Percentiles rank a stretch among this genome's conserved stretches.
Conservation (phyloP, 1,140 invertebrate species). For the Drosophila lini region DNA sequence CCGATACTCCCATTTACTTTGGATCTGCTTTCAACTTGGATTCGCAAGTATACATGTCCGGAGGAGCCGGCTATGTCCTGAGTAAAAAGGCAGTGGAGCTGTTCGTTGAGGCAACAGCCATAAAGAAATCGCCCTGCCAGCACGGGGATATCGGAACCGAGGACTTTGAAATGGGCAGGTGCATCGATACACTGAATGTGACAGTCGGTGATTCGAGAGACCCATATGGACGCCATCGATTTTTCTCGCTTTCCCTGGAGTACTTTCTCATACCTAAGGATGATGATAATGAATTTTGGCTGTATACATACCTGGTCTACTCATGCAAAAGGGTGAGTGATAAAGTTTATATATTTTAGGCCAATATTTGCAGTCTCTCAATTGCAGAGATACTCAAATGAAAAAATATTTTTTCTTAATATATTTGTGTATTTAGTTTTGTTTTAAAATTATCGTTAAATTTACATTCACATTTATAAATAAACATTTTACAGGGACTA, state of each 20-base stretch:
- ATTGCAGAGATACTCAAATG: too few relatives aligned
- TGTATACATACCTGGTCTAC: constrained; percentile 18
- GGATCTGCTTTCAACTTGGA: constrained; percentile 92
- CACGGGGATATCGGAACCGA: constrained; percentile 90
- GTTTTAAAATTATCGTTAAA: neutral
- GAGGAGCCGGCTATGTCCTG: constrained; percentile 96
- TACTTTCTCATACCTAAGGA: constrained; percentile 36
- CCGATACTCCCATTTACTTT: constrained; percentile 91
- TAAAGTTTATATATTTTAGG: too few relatives aligned
- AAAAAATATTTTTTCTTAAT: too few relatives aligned
- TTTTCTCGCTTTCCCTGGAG: constrained; percentile 37
- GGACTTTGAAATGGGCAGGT: constrained; percentile 96
- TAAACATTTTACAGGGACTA: constrained; percentile 87
- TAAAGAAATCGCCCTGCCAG: constrained; percentile 89
- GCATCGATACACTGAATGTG: constrained; percentile 93
- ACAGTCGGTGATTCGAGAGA: constrained; percentile 95
- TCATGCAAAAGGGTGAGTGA: constrained; percentile 19
- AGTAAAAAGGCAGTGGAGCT: constrained; percentile 89
- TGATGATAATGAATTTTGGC: constrained; percentile 20
- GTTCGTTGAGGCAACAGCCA: constrained; percentile 89
- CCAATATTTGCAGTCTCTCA: too few relatives aligned
- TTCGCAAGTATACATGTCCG: constrained; percentile 96
- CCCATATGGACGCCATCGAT: constrained; percentile 88
- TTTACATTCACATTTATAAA: neutral
- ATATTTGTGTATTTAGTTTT: too few relatives aligned